Base-by-base conservation (phyloP, 2,888 invertebrate genomes). In the Yponomeuta plumbellus region DNA sequence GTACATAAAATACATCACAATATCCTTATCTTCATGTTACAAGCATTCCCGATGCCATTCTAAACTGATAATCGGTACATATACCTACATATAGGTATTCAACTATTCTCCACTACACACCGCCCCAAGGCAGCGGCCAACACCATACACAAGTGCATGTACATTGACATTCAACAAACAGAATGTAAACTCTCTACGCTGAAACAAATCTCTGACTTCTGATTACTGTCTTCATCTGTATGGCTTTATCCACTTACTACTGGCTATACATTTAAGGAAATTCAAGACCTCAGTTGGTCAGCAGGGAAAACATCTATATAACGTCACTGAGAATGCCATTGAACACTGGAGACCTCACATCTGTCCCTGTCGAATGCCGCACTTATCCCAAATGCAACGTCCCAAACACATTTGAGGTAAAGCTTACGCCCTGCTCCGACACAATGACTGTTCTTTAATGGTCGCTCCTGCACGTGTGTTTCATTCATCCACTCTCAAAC, bases 341-440 rank as follows among this genome's bases (percentile, higher is more conserved):
- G 57, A 11, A 70, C 69, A 57, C 67, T 70, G 4, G 67, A 67
- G 22, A 72, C 64, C 66, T 71, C 68, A 66, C 71, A 72, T 10
- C 71, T 61, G 17, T 71, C 72, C 10, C 71, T 68, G n/a, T 67
- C 68, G 13, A 71, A 39, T 0, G 69, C 69, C 8, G 67, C 57
- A 2, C 69, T 68, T 11, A 72, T 61, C 52, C 67, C 69, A 61
- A 66, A 71, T 11, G 71, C 71, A 69, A 70, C 1, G 22, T 8
- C 61, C 67, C 69, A 20, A 71, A 71, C 23, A 64, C 66, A 10
- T 34, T 52, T 11, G 70, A 70, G 13, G 71, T 70, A 44, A 71
- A 71, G 17, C 64, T 61, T 20, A 70, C 67, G 0, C 69, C 70
- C 13, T 67, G 66, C 22, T 71, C 70, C 6, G 70, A 69, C 0